These are phyloP conservation scores for Macaria notata DNA, from an alignment of 2,888 invertebrate genomes.

Conservation along the genomic window DNA sequence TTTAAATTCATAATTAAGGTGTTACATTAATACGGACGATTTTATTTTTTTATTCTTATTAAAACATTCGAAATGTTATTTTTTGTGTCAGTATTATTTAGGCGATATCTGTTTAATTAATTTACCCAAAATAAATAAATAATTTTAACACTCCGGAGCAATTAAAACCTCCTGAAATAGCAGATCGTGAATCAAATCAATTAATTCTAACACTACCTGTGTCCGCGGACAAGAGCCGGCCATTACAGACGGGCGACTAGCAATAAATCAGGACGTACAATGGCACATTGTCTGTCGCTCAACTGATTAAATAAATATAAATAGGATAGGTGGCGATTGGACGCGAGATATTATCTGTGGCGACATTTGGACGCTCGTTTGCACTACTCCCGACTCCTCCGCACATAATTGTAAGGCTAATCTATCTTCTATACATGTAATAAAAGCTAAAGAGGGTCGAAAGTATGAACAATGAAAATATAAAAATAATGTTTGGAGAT, in stretches of 20 bases:
- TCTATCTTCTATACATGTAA: neutral
- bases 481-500: no score
- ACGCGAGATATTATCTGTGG: constrained; percentile 73
- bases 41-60: no score
- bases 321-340: constrained; percentile 77
- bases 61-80: no score
- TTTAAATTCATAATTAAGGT: no score
- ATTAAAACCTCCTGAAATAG: constrained; percentile 13
- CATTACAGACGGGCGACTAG: constrained; percentile 46
- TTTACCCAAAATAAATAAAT: no score
- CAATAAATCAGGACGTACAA: constrained; percentile 78
- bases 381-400: constrained; percentile 50
- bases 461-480: no score
- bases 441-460: no score
- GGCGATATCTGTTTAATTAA: no score
- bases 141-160: neutral
- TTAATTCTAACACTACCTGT: constrained; percentile 29
- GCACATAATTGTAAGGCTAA: constrained; percentile 51
- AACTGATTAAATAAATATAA: constrained; percentile 78
- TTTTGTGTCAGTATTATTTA: no score
- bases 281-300: constrained; percentile 80
- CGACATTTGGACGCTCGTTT: constrained; percentile 59
- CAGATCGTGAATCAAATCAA: constrained; percentile 17
- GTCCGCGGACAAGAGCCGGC: constrained; percentile 42
- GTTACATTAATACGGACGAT: no score